phyloP scores from a whole-genome alignment of 2,888 invertebrate genomes.

The Spodoptera exigua region DNA sequence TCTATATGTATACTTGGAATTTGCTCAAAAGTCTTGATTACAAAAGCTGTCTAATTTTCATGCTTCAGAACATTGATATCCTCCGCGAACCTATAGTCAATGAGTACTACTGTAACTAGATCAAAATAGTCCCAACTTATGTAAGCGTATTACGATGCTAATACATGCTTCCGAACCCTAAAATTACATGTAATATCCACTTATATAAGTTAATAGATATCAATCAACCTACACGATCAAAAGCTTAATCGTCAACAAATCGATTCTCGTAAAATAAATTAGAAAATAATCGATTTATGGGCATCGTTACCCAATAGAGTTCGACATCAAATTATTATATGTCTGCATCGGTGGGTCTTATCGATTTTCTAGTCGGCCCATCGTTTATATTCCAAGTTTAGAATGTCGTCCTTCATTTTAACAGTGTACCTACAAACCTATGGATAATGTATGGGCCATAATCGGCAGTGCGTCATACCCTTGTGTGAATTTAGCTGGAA shows the following conservation, averaged over 20 bases:
- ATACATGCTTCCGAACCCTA: too few relatives aligned
- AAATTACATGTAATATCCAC: too few relatives aligned
- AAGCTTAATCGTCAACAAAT: constrained; percentile 5
- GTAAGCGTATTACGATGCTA: too few relatives aligned
- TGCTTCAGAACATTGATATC: too few relatives aligned
- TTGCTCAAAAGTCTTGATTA: too few relatives aligned
- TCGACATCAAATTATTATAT: constrained; percentile 4
- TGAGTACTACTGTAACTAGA: too few relatives aligned
- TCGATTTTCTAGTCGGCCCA: constrained; percentile 57
- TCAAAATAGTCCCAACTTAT: too few relatives aligned
- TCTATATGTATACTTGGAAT: too few relatives aligned
- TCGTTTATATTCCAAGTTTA: constrained; percentile 60
- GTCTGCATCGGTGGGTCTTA: constrained; percentile 58
- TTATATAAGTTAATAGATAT: not conserved
- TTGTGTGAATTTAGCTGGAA: constrained; percentile 20
- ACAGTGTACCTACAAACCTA: constrained; percentile 24
- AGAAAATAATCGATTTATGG: constrained; percentile 15
- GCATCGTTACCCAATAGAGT: constrained; percentile 17
- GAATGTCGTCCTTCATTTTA: constrained; percentile 60
- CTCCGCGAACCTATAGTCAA: too few relatives aligned
- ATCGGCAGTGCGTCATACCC: constrained; percentile 20
- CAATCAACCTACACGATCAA: not conserved
- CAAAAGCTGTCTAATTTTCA: too few relatives aligned
- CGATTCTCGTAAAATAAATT: not conserved
- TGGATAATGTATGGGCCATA: constrained; percentile 30